Evolutionary conservation across 2,113 vertebrate species (phyloP), one percentile per base, ranked within the genome.

Genomic region (Equus quagga): DNA sequence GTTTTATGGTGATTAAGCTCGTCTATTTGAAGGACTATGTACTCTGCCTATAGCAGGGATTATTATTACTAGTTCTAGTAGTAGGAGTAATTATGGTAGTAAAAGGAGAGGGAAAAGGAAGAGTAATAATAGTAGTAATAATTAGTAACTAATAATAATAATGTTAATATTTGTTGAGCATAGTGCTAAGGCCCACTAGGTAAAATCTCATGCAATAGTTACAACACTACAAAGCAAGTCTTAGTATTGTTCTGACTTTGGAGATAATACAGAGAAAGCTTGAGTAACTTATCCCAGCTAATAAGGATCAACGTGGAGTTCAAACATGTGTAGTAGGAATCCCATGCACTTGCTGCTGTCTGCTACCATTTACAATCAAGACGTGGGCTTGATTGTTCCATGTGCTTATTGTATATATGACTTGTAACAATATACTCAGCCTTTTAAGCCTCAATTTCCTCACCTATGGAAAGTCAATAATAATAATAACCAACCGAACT

Each of bases 391-490:
- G 1, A 2, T 13, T 6, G 12, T 21, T 21, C 28, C 5, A 0
- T 2, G 1, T 17, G n/a, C 4, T 33, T 4, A 0, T 6, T 2
- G 3, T 36, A 0, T 17, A 0, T 19, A 0, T 18, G 3, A 5
- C 31, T 15, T 3, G 19, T 49, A 21, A 15, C 23, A 4, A 1
- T 28, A 0, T 3, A 3, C 4, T 12, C 26, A 18, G 9, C 31
- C 24, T 65, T 65, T 6, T 5, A 15, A 12, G 11, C 23, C 67
- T 56, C 17, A 3, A 1, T 73, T 13, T 54, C 10, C 8, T 54
- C n/a, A 18, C 12, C 2, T 2, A 0, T 11, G 7, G 28, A 56
- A 60, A 49, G 36, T 33, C 8, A 9, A 4, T 28, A 4, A 14
- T 33, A 2, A 0, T 4, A 2, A 41, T 18, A 12, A 21, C 26